Evolutionary conservation across 2,888 invertebrate genomes (phyloP), one percentile per base, ranked within the genome.

Genomic region (Hemithea aestivaria): DNA sequence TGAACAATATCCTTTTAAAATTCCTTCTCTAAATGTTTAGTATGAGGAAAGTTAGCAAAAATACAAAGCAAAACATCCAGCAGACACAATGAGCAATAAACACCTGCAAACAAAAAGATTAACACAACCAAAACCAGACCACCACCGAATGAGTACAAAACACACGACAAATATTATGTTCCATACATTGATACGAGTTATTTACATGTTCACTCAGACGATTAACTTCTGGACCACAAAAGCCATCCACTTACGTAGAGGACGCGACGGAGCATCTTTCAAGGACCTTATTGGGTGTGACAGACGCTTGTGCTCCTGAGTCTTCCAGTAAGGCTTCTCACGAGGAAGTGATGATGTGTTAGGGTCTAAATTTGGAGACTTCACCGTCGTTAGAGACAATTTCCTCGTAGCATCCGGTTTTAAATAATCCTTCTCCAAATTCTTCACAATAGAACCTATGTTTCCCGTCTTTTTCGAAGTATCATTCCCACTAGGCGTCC

Each of bases 241-340:
- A 39, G 43, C 35, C 35, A 34, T 34, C 43, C 38, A 85, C 87
- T 87, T 87, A 87, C 87, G 81, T 75, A 81, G 63, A 47, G 73
- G 70, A 56, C 75, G 65, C 38, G 73, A 61, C 31, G 78, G 67
- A 45, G 73, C 62, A 57, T 16, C 16, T 16, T 84, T 80, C 63
- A 87, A 58, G 6, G 85, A 82, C 40, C 87, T 65, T 43, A 79
- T 61, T 7, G 87, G 87, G 43, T 85, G 75, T 21, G 85, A 84
- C 41, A 85, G 67, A 34, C 87, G 64, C 65, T 87, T 87, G 58
- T 87, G 85, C 48, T 82, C 85, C 66, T 75, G 56, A 7, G 76
- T 84, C 69, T 75, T 82, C 87, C 87, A 87, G 43, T 85, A 87
- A 6, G 76, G 72, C 48, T 78, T 80, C 31, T 69, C 66, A 8